A percentile compares a stretch with the other conserved stretches of the same genome.
These are phyloP conservation scores for Lithodes maja DNA, from an alignment of 2,888 invertebrate species.

Conservation along the genomic window DNA sequence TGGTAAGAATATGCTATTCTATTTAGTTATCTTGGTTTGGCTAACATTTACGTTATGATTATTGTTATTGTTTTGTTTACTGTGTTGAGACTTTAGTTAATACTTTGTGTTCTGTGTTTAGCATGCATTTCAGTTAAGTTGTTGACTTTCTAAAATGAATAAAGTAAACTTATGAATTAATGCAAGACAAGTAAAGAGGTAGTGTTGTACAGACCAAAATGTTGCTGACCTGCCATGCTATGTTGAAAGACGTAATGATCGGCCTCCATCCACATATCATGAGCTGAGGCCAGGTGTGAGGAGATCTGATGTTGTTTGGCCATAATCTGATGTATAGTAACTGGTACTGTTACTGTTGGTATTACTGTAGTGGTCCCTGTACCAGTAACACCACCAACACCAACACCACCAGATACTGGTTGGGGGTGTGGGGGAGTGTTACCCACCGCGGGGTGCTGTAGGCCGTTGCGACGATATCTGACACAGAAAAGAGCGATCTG, in stretches of 20 bases:
- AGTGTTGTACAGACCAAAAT: neutral
- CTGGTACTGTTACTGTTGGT: constrained; percentile 43
- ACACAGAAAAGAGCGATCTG: too few species aligned
- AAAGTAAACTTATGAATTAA: too few species aligned
- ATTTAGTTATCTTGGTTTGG: too few species aligned
- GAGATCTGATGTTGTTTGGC: constrained; percentile 56
- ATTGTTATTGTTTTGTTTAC: too few species aligned
- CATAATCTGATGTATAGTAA: constrained; percentile 41
- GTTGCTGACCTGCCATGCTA: neutral
- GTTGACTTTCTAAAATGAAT: too few species aligned
- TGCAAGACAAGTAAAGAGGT: too few species aligned
- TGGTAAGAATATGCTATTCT: too few species aligned
- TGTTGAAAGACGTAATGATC: constrained; percentile 54
- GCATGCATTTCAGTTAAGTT: too few species aligned
- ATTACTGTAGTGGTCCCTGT: constrained; percentile 1
- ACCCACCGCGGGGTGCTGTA: constrained; percentile 35
- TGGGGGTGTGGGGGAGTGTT: constrained; percentile 57
- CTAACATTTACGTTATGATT: too few species aligned
- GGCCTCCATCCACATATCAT: constrained; percentile 65
- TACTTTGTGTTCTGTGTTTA: too few species aligned
- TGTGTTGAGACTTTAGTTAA: too few species aligned
- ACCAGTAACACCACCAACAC: too few species aligned
- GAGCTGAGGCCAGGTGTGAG: constrained; percentile 52
- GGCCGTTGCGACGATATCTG: constrained; percentile 7
- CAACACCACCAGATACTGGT: constrained; percentile 35